Evolutionary conservation across 2,888 invertebrate species (phyloP), one percentile per base, ranked within the genome.

Genomic region (Timandra comae): DNA sequence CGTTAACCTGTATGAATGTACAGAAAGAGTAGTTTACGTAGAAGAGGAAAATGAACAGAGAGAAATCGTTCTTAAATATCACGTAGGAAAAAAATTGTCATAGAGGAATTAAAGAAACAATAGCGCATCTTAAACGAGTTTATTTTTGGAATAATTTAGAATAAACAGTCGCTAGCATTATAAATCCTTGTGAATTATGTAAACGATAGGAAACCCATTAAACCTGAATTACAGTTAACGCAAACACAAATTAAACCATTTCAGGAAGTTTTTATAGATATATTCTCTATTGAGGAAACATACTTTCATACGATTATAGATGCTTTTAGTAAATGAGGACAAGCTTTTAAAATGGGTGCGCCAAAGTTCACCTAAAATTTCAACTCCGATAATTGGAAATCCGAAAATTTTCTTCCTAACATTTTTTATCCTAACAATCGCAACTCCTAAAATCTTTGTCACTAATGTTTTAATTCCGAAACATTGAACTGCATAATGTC

Each of bases 241-340:
- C 53, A 56, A 29, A 53, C 54, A 1, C 47, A 45, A 10, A 24
- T 11, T 3, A 43, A 29, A 28, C 53, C 55, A 0, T 53, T 56
- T 25, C 34, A 51, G 12, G 50, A 60, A 46, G 3, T 52, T 4
- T 56, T 53, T 12, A 53, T 51, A 0, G 52, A 49, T 19, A 4
- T 45, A 13, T 44, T 52, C n/a, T 20, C 12, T 1, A 47, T 49
- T 6, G 43, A 46, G 28, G 31, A 33, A 3, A 42, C 26, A 20
- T 28, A 25, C 7, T 52, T 30, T 8, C 13, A 51, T 1, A 53
- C 52, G 0, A 28, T 44, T 3, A 26, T 52, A 8, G 53, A 56
- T 30, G 46, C 55, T 0, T 56, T 56, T 27, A 54, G 49, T 16
- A 55, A 56, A 39, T 12, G 56, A 30, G 55, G 46, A 5, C 55